phyloP scores from a whole-genome alignment of 2,797 vertebrate species.

The Hemibagrus guttatus region DNA sequence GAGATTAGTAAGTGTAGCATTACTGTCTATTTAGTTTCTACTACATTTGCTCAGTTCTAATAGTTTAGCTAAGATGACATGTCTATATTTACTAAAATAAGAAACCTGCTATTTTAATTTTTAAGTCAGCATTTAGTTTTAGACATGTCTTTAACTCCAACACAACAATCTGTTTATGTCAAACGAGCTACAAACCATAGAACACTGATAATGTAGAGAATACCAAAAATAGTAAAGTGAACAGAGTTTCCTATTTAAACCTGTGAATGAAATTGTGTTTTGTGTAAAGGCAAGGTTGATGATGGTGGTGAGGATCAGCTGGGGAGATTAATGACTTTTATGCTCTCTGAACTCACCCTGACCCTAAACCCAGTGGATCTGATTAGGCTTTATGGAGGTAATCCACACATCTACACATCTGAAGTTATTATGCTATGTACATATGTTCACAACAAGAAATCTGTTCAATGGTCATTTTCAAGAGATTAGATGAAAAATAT shows the following conservation, averaged over 20 bases:
- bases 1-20: background rate
- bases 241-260: slow-evolving; percentile 16
- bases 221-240: background rate
- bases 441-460: background rate
- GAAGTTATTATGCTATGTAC: slow-evolving; percentile 17
- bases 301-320: slow-evolving; percentile 26
- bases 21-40: background rate
- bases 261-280: background rate
- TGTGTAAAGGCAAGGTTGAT: background rate
- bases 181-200: background rate
- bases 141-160: background rate
- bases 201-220: background rate
- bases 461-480: slow-evolving; percentile 11
- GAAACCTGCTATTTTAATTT: background rate
- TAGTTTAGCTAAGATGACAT: background rate
- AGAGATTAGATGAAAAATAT: background rate
- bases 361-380: slow-evolving; percentile 36
- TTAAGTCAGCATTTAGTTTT: background rate
- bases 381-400: slow-evolving; percentile 30
- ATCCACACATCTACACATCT: slow-evolving; percentile 1
- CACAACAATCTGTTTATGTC: background rate
- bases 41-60: background rate
- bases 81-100: background rate
- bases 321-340: slow-evolving; percentile 47
- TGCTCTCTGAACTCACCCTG: slow-evolving; percentile 45